Conservation (phyloP, 2,113 vertebrate genomes). For the Leucoraja erinaceus region DNA sequence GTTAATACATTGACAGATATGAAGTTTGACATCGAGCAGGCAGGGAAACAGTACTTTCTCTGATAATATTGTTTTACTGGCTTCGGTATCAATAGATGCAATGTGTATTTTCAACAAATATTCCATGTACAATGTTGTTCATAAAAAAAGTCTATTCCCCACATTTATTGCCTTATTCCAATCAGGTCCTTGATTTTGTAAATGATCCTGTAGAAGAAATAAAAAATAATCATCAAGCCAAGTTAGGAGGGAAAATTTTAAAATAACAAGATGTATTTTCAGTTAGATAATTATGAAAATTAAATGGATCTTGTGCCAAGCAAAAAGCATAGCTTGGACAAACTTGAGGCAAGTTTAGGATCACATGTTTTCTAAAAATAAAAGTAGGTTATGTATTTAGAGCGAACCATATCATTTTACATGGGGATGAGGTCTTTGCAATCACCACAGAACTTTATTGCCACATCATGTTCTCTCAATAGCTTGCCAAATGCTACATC, state of each 20-base stretch:
- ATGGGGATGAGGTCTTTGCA: not conserved
- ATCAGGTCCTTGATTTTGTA: not conserved
- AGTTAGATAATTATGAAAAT: not conserved
- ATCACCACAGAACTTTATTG: no score
- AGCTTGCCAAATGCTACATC: not conserved
- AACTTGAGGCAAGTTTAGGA: not conserved
- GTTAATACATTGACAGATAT: not conserved
- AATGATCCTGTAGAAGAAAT: not conserved
- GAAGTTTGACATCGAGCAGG: not conserved
- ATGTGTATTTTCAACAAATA: not conserved
- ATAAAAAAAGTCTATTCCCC: not conserved
- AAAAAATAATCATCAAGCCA: not conserved
- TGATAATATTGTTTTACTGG: not conserved
- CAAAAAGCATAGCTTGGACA: not conserved
- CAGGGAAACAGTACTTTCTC: not conserved
- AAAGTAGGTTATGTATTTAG: not conserved
- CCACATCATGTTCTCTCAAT: not conserved
- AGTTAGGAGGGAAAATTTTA: not conserved
- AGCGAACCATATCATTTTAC: not conserved
- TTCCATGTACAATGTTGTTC: not conserved
- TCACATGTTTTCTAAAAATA: not conserved
- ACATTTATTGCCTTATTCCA: not conserved
- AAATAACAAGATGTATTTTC: not conserved
- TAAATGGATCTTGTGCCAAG: not conserved
- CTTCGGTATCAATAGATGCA: not conserved